Conservation (phyloP, 2,113 vertebrate genomes). For the Fulmarus glacialis region DNA sequence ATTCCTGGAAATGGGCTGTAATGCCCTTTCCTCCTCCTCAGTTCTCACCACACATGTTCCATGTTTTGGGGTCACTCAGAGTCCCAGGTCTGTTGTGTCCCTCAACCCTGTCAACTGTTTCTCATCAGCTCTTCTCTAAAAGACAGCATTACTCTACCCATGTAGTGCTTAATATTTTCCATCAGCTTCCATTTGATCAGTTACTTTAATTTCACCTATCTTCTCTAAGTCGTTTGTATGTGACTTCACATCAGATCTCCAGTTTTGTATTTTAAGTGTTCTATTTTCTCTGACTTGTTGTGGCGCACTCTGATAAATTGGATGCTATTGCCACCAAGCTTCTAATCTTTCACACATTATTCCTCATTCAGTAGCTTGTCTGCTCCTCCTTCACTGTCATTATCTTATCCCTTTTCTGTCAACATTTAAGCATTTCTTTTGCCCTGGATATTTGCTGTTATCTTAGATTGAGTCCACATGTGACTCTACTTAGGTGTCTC, state of each 20-base stretch:
- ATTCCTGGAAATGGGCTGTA: background rate
- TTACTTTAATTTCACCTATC: background rate
- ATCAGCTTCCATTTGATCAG: background rate
- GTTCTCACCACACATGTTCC: rapidly evolving
- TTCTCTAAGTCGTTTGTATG: background rate
- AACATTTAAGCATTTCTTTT: background rate
- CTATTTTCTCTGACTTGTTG: background rate
- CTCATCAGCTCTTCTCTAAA: background rate
- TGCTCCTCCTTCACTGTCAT: background rate
- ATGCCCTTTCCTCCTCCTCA: background rate
- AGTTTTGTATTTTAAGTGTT: background rate
- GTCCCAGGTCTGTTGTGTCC: background rate
- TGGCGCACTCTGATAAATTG: background rate
- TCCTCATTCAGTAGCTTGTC: background rate
- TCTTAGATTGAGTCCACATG: background rate
- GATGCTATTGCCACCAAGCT: background rate
- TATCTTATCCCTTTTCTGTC: background rate
- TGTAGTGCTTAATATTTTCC: background rate
- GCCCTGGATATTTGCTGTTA: background rate
- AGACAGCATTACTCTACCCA: background rate
- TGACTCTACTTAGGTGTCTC: background rate
- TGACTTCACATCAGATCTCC: background rate
- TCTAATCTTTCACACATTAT: background rate
- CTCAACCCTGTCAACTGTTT: background rate
- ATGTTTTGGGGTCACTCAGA: background rate